A percentile compares a stretch with the other conserved stretches of the same genome.
phyloP scores from a whole-genome alignment of 2,797 vertebrate species.

The Lepilemur ruficaudatus region DNA sequence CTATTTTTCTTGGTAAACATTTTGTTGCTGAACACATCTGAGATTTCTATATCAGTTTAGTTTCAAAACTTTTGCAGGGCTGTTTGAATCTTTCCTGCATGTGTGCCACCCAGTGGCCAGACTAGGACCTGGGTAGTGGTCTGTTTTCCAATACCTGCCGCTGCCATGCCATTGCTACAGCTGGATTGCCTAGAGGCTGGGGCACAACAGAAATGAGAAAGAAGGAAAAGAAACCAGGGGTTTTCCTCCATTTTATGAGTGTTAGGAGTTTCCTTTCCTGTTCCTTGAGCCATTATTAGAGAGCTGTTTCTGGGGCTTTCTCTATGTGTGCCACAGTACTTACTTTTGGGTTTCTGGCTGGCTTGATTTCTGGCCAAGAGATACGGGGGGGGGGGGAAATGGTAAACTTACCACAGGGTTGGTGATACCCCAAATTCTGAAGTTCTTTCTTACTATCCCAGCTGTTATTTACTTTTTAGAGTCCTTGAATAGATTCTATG shows the following conservation, averaged over 20 bases:
- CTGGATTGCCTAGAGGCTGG: background rate
- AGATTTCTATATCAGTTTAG: background rate
- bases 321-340: background rate
- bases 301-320: background rate
- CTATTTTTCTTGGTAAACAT: background rate
- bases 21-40: background rate
- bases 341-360: background rate
- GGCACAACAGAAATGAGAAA: background rate
- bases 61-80: constrained; percentile 12
- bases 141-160: background rate
- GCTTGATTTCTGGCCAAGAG: constrained; percentile 5
- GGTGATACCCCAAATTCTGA: background rate
- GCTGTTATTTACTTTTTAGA: background rate
- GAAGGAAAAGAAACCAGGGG: background rate
- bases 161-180: background rate
- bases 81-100: background rate
- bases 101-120: background rate
- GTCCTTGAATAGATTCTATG: background rate
- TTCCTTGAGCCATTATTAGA: background rate
- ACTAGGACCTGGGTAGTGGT: background rate
- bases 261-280: background rate
- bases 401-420: background rate
- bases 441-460: background rate
- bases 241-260: background rate
- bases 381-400: background rate